Evolutionary conservation across 1,140 invertebrate genomes (phyloP).

Genomic region (Muscidifurax raptorellus): DNA sequence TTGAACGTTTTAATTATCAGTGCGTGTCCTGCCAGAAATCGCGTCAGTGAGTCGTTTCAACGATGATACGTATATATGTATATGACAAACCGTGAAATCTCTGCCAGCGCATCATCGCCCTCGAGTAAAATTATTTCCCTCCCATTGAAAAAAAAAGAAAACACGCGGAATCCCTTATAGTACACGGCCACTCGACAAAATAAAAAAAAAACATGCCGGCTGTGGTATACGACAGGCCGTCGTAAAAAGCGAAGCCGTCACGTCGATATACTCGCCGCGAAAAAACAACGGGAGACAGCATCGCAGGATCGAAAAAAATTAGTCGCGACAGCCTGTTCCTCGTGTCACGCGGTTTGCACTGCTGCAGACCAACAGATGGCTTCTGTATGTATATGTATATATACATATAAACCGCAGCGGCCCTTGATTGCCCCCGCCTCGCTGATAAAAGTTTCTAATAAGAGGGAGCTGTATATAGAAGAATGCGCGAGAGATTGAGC

Average conservation of each 20-base stretch:
- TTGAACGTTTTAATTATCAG: constrained; percentile 2
- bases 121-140: neutral
- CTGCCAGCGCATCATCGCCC: neutral
- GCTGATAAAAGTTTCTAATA: neutral
- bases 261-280: neutral
- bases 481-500: neutral
- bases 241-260: constrained; percentile 9
- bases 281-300: neutral
- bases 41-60: neutral
- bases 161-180: neutral
- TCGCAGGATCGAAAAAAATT: neutral
- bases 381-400: neutral
- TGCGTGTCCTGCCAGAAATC: neutral
- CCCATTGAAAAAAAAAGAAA: neutral
- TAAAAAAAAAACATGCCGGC: neutral
- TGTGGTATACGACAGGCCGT: neutral
- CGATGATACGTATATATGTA: too few relatives aligned
- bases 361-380: neutral
- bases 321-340: neutral
- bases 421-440: neutral
- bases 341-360: neutral
- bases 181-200: neutral
- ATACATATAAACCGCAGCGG: neutral
- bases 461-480: neutral
- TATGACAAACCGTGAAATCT: neutral